These are phyloP conservation scores for Drosophila grimshawi DNA, from an alignment of 1,140 invertebrate species.

Conservation along the genomic window DNA sequence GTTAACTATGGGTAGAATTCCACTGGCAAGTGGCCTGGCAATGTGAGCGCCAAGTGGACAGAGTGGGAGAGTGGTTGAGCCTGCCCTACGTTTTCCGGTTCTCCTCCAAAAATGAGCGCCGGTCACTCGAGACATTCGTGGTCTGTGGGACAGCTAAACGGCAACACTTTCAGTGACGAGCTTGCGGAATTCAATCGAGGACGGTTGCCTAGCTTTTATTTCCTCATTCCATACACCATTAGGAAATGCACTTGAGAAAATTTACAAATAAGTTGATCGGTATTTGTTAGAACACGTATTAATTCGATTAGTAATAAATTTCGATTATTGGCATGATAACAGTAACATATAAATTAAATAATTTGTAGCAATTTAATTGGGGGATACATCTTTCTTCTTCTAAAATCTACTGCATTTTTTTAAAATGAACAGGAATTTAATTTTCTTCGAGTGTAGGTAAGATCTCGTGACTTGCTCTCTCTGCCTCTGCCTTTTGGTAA, in stretches of 20 bases:
- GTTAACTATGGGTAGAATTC: constrained; percentile 57
- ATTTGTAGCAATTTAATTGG: no score
- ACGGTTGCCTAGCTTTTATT: neutral
- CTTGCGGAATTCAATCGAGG: constrained; percentile 1
- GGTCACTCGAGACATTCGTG: neutral
- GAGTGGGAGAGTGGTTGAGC: neutral
- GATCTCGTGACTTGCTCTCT: constrained; percentile 2
- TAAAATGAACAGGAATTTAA: neutral
- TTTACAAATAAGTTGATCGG: no score
- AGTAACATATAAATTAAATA: no score
- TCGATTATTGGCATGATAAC: no score
- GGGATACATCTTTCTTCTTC: no score
- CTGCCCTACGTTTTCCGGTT: no score
- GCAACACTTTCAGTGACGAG: neutral
- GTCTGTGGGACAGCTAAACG: neutral
- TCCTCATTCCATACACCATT: neutral
- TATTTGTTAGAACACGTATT: no score
- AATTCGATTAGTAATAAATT: no score
- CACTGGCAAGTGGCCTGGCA: constrained; percentile 46
- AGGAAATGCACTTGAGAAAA: neutral
- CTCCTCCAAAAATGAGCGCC: neutral
- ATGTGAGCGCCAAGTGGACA: constrained; percentile 15
- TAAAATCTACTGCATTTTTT: neutral
- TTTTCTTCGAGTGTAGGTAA: neutral
- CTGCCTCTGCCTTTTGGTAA: neutral